phyloP scores from a whole-genome alignment of 2,888 invertebrate genomes.

The Mellilla xanthometata region DNA sequence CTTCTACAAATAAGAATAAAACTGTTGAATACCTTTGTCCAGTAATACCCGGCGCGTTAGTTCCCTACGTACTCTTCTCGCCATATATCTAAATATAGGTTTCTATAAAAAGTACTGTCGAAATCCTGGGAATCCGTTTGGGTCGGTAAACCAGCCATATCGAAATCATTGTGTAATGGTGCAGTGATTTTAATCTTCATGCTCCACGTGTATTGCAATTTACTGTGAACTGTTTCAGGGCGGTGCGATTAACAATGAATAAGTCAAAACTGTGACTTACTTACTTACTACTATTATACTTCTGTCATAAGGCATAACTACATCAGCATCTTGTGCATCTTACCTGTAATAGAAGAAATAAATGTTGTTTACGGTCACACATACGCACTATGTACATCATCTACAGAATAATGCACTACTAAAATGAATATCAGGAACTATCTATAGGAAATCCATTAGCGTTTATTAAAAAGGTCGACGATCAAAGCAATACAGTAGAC shows the following conservation, averaged over 20 bases:
- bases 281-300: constrained; percentile 34
- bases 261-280: neutral
- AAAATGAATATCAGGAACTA: too few relatives aligned
- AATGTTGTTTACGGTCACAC: constrained; percentile 15
- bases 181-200: constrained; percentile 14
- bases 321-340: constrained; percentile 33
- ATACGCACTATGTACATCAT: neutral
- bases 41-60: constrained; percentile 39
- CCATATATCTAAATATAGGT: constrained; percentile 60
- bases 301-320: constrained; percentile 46
- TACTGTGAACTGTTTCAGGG: constrained; percentile 18
- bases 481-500: too few relatives aligned
- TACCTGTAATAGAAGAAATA: constrained; percentile 38
- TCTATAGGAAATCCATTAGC: constrained; percentile 8
- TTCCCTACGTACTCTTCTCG: constrained; percentile 46
- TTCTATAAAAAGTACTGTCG: constrained; percentile 60
- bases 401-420: neutral
- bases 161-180: constrained; percentile 15
- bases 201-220: constrained; percentile 17
- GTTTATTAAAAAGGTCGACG: constrained; percentile 13
- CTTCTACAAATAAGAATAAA: neutral
- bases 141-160: constrained; percentile 22
- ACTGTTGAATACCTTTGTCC: constrained; percentile 41
- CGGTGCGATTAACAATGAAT: constrained; percentile 1
- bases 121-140: constrained; percentile 52